Base-by-base conservation (phyloP, 1,140 invertebrate genomes). In the Aphaenogaster floridana region DNA sequence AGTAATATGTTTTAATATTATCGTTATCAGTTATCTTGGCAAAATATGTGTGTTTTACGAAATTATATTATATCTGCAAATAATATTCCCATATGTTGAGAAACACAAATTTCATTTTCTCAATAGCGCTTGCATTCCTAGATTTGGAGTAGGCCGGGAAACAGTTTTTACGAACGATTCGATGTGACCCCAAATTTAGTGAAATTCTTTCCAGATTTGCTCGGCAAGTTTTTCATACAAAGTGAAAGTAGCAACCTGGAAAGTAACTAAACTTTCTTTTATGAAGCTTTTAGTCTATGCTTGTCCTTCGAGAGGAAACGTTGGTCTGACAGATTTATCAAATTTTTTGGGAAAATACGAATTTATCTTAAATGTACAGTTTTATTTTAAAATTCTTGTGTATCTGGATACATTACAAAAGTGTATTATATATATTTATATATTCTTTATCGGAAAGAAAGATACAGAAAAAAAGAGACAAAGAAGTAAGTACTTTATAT, bases 181-280 rank as follows among this genome's bases (percentile, higher is more conserved):
- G 39, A 86, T 34, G 39, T 48, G 74, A 42, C 36, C 78, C 34
- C n/a, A 69, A 79, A 81, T 81, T 90, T 57, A 42, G 63, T 52
- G 54, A 88, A 80, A 88, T 85, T 71, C 52, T 36, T 3, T 36
- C 34, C 45, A 59, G 48, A 57, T 78, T 85, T 57, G 42, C 76
- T 54, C 36, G 4, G 54, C 5, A 36, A 85, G 72, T 90, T 90
- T 90, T 90, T 90, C 71, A 79, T 78, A 59, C 68, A 42, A 88
- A 90, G 89, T 80, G 89, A 90, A 90, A 90, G 89, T 54, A 74
- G 86, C 72, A 87, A 68, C 50, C 52, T 79, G 50, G 0, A 57
- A 50, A 64, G 11, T 36, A 28, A 79, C 39, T 42, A 17, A 3
- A 15, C n/a, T n/a, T 69, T 21, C 39, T 36, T 42, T 34, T 11